Base-by-base conservation (phyloP, 2,797 vertebrate genomes). In the Dryobates pubescens region DNA sequence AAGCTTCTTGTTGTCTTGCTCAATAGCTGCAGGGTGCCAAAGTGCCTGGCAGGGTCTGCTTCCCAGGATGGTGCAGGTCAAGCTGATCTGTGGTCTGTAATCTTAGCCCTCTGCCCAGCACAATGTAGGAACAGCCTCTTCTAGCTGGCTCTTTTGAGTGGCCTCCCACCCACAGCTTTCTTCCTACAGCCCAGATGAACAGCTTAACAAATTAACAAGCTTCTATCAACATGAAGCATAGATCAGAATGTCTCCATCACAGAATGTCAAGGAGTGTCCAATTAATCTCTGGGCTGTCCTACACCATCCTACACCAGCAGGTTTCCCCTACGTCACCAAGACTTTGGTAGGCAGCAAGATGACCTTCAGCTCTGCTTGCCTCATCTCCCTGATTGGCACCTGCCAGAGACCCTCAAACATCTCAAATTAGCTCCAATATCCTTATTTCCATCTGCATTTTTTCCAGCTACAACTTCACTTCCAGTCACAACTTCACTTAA, bases 1-100 rank as follows among this genome's bases (percentile, higher is more conserved):
- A 91, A 91, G 76, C 54, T 86, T 65, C 59, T 73, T 65, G 26
- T 94, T 91, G 67, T 91, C 62, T n/a, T 13, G 5, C 62, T 91
- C 83, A 74, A 51, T 30, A 94, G 54, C 51, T 43, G 9, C 0
- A 0, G 58, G 47, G 32, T 38, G 61, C 88, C 65, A 62, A 68
- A 70, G 41, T 74, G 54, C 17, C 62, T 82, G 64, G 68, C 74
- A 74, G 64, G 53, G 58, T 68, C 68, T 88, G 81, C 69, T 84
- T 88, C 89, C 45, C 27, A 70, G 38, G 61, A 82, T 34, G 64
- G 67, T 1, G 11, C 57, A 62, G 83, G 47, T 85, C 78, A 88
- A 41, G 84, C 54, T 62, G 62, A 80, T 77, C 54, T 29, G 13
- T 71, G 54, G 30, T 51, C 72, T 74, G 54, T 77, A 77, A 86